Conservation (phyloP, 2,888 invertebrate species). For the Nomada flava region DNA sequence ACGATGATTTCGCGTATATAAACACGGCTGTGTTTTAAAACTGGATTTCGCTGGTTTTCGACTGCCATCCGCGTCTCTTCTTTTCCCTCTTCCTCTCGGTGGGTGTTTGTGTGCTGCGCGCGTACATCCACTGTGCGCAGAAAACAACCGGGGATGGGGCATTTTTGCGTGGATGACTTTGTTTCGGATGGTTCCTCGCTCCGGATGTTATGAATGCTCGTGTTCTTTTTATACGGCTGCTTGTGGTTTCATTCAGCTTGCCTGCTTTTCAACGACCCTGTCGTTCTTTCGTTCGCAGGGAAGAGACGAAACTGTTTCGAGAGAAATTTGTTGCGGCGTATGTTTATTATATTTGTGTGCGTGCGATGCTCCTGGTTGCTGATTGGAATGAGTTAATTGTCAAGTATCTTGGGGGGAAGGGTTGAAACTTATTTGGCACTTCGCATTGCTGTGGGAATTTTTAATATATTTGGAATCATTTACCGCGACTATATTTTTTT, state of each 20-base stretch:
- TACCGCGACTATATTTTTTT: too few relatives aligned
- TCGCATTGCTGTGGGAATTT: too few relatives aligned
- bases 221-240: slow-evolving; percentile 31
- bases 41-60: slow-evolving; percentile 35
- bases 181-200: slow-evolving; percentile 7
- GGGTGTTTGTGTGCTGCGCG: too few relatives aligned
- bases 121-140: too few relatives aligned
- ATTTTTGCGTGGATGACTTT: slow-evolving; percentile 11
- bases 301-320: neutral
- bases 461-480: too few relatives aligned
- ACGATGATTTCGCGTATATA: slow-evolving; percentile 23
- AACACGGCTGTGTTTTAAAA: slow-evolving; percentile 50
- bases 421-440: too few relatives aligned
- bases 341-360: too few relatives aligned
- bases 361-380: too few relatives aligned
- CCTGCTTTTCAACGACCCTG: slow-evolving; percentile 7
- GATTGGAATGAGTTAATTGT: too few relatives aligned
- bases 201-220: slow-evolving; percentile 44
- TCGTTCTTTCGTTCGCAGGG: neutral
- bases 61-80: neutral
- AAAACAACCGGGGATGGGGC: neutral
- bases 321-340: neutral
- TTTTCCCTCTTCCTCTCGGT: too few relatives aligned
- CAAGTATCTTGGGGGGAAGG: too few relatives aligned
- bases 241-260: slow-evolving; percentile 19